Conservation (phyloP, 2,888 invertebrate genomes). For the Rhopalosiphum nymphaeae region DNA sequence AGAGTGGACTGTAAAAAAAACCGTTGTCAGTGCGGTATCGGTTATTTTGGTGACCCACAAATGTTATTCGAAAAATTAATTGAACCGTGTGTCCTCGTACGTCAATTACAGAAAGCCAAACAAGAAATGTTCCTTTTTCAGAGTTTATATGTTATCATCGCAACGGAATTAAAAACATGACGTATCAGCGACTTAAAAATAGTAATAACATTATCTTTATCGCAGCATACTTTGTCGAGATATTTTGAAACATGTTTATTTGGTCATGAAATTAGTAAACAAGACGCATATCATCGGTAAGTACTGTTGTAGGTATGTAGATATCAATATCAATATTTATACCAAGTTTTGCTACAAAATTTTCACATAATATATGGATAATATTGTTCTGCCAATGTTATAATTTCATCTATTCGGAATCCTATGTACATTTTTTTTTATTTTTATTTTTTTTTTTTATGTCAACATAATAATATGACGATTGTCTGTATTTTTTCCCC, state of each 20-base stretch:
- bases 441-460: background rate
- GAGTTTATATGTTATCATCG: background rate
- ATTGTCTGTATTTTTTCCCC: slow-evolving; percentile 24
- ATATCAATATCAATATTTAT: background rate
- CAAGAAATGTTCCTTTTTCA: background rate
- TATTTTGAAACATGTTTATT: background rate
- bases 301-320: background rate
- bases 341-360: background rate
- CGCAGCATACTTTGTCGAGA: background rate
- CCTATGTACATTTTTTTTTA: background rate
- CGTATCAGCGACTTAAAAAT: background rate
- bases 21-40: slow-evolving; percentile 11
- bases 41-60: slow-evolving; percentile 45
- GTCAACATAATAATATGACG: slow-evolving; percentile 42
- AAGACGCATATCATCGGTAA: background rate
- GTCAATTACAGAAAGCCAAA: slow-evolving; percentile 11
- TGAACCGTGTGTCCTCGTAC: slow-evolving; percentile 30
- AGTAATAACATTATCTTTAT: background rate
- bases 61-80: slow-evolving; percentile 29
- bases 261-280: background rate
- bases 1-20: slow-evolving; percentile 23
- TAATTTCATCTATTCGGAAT: slow-evolving; percentile 13
- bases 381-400: background rate
- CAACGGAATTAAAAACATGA: background rate
- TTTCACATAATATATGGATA: background rate